Conservation (phyloP, 2,797 vertebrate species). For the Syngnathus rostellatus region DNA sequence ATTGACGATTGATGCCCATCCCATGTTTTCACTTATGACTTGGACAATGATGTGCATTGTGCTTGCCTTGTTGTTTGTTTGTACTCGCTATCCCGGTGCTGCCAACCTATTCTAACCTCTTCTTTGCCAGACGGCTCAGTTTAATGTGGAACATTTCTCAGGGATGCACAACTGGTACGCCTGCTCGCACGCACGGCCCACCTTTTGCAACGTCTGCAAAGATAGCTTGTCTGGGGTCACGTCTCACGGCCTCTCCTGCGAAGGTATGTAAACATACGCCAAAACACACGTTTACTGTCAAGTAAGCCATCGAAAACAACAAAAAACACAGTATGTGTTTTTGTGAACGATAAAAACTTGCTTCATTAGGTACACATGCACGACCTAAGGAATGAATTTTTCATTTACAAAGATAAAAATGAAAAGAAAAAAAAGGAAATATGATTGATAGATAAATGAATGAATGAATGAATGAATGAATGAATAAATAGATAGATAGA, state of each 20-base stretch:
- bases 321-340: background rate
- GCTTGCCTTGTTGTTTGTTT: slow-evolving; percentile 25
- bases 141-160: slow-evolving; percentile 99
- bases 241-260: slow-evolving; percentile 95
- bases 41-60: slow-evolving; percentile 18
- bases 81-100: slow-evolving; percentile 50
- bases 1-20: background rate
- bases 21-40: background rate
- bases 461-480: no score
- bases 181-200: slow-evolving; percentile 96
- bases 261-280: slow-evolving; percentile 75
- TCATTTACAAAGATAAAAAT: background rate
- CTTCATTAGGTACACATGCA: background rate
- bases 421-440: no score
- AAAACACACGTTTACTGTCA: background rate
- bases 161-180: slow-evolving; percentile 99
- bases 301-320: background rate
- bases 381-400: background rate
- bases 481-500: no score
- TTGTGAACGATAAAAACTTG: background rate
- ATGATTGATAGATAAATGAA: no score
- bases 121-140: slow-evolving; percentile 93
- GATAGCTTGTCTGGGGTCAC: slow-evolving; percentile 97
- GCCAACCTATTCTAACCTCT: slow-evolving; percentile 77
- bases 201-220: slow-evolving; percentile 98